These are phyloP conservation scores for Zoroaster sp. DNA, from an alignment of 53 echinoderm and acorn worm genomes.

Conservation along the genomic window DNA sequence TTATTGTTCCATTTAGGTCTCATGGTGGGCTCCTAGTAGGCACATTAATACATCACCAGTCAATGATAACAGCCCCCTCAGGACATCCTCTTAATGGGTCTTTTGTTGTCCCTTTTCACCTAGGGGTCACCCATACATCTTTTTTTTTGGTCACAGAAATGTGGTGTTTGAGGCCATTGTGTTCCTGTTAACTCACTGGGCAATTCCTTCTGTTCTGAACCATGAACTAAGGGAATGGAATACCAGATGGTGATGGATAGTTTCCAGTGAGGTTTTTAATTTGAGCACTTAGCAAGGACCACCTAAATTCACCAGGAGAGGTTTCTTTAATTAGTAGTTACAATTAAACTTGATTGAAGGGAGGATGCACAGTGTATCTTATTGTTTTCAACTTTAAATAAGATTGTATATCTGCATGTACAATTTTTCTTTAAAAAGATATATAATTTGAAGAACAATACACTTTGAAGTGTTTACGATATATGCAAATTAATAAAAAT, in stretches of 20 bases:
- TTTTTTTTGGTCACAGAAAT: neutral
- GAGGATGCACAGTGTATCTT: too few species aligned
- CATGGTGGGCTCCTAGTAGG: neutral
- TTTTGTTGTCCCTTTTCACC: neutral
- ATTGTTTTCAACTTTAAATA: too few species aligned
- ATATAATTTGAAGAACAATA: too few species aligned
- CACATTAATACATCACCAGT: conserved; percentile 31
- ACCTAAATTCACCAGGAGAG: too few species aligned
- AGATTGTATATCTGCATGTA: too few species aligned
- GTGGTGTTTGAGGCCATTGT: conserved; percentile 2
- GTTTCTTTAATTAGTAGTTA: too few species aligned
- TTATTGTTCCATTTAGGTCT: too few species aligned
- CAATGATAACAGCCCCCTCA: neutral
- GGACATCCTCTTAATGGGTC: neutral
- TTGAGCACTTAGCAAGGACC: too few species aligned
- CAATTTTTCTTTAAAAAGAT: too few species aligned
- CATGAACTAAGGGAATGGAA: neutral
- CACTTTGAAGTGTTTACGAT: too few species aligned
- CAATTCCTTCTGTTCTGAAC: neutral
- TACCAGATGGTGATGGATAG: neutral
- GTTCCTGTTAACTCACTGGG: neutral
- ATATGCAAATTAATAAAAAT: too few species aligned
- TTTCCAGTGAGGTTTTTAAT: neutral
- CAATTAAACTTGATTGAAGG: too few species aligned
- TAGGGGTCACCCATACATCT: conserved; percentile 26